Evolutionary conservation across 2,797 vertebrate species (phyloP).

Genomic region (Saguinus oedipus): DNA sequence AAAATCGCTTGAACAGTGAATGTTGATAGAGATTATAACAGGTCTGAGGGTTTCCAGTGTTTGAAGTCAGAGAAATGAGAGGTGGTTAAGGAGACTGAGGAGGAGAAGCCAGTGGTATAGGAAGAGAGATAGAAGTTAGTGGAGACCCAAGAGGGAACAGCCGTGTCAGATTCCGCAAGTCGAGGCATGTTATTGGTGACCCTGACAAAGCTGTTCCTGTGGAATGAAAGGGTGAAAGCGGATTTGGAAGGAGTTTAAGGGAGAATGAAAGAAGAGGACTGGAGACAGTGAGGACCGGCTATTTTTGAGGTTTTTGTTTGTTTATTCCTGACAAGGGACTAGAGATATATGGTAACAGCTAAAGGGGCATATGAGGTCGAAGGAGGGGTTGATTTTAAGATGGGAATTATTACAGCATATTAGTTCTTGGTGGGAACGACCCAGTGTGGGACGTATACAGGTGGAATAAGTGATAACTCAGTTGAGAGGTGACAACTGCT

Average conservation of each 20-base stretch:
- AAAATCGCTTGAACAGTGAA: not conserved
- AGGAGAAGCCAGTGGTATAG: not conserved
- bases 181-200: not conserved
- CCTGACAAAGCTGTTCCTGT: not conserved
- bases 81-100: not conserved
- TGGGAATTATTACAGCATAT: not conserved
- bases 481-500: not conserved
- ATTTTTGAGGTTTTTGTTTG: not conserved
- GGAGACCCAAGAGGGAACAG: not conserved
- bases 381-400: not conserved
- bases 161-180: not conserved
- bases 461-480: not conserved
- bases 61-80: slow-evolving; percentile 31
- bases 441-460: not conserved
- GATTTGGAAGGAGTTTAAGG: not conserved
- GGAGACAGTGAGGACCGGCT: not conserved
- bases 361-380: not conserved
- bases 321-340: slow-evolving; percentile 11
- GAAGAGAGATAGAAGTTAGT: not conserved
- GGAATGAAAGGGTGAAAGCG: not conserved
- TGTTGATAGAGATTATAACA: not conserved
- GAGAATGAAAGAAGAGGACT: not conserved
- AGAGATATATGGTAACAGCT: not conserved
- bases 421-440: not conserved
- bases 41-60: not conserved